A percentile compares a stretch with the other conserved stretches of the same genome.
Conservation (phyloP, 2,888 invertebrate species). For the Dolichopus griseipennis region DNA sequence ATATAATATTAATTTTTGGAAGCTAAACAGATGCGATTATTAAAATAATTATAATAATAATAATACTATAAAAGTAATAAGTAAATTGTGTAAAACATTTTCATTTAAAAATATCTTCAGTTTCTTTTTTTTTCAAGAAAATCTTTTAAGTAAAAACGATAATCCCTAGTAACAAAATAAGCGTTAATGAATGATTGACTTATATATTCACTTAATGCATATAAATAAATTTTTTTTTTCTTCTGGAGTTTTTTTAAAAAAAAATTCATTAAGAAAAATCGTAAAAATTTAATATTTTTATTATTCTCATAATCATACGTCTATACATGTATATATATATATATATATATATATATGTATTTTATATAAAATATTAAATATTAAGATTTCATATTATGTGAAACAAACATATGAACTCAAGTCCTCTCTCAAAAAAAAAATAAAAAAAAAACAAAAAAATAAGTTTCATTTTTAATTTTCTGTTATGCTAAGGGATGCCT, state of each 20-base stretch:
- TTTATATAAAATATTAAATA: not conserved
- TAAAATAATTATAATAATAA: too few species aligned
- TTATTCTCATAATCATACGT: not conserved
- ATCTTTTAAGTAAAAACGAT: too few species aligned
- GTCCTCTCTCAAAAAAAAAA: not conserved
- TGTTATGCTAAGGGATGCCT: not conserved
- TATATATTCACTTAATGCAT: not conserved
- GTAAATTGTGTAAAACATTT: too few species aligned
- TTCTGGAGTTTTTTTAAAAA: not conserved
- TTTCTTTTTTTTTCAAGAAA: too few species aligned
- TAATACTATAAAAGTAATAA: too few species aligned
- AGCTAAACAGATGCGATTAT: too few species aligned
- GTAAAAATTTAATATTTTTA: constrained; percentile 1
- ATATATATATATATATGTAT: not conserved
- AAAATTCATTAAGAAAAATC: not conserved
- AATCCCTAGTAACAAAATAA: not conserved
- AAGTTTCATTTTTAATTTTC: not conserved
- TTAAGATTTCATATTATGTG: constrained; percentile 6
- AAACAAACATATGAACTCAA: not conserved
- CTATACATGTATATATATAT: not conserved
- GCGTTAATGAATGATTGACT: not conserved
- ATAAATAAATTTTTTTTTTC: not conserved
- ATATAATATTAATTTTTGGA: too few species aligned
- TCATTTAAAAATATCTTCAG: too few species aligned
- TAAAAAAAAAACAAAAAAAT: too few species aligned